These are phyloP conservation scores for Phaethon lepturus DNA, from an alignment of 2,113 vertebrate genomes.

Conservation along the genomic window DNA sequence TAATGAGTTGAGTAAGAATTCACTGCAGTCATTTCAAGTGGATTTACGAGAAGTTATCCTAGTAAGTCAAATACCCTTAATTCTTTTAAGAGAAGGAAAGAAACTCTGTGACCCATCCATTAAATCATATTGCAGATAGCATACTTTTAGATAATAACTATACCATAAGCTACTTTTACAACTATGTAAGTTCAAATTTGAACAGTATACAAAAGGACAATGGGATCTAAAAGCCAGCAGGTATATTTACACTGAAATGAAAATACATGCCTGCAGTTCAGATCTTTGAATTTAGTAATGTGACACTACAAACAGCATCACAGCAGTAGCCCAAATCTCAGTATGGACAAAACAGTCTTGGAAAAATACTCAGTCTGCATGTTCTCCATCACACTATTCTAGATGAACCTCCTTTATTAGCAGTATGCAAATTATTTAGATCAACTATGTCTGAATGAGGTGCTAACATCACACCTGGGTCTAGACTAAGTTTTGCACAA, in stretches of 20 bases:
- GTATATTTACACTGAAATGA: not conserved
- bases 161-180: not conserved
- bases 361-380: not conserved
- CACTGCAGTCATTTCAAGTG: not conserved
- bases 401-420: not conserved
- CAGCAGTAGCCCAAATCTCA: not conserved
- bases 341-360: not conserved
- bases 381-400: not conserved
- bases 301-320: not conserved
- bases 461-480: not conserved
- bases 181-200: not conserved
- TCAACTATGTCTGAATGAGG: not conserved
- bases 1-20: not conserved
- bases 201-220: not conserved
- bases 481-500: not conserved
- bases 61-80: not conserved
- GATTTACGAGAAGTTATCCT: not conserved
- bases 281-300: not conserved
- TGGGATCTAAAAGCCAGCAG: not conserved
- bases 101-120: not conserved
- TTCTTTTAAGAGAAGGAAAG: not conserved
- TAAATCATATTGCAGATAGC: not conserved
- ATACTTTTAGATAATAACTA: not conserved
- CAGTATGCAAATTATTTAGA: not conserved
- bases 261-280: not conserved